These are phyloP conservation scores for Eretmochelys imbricata DNA, from an alignment of 2,113 vertebrate genomes.

Conservation along the genomic window DNA sequence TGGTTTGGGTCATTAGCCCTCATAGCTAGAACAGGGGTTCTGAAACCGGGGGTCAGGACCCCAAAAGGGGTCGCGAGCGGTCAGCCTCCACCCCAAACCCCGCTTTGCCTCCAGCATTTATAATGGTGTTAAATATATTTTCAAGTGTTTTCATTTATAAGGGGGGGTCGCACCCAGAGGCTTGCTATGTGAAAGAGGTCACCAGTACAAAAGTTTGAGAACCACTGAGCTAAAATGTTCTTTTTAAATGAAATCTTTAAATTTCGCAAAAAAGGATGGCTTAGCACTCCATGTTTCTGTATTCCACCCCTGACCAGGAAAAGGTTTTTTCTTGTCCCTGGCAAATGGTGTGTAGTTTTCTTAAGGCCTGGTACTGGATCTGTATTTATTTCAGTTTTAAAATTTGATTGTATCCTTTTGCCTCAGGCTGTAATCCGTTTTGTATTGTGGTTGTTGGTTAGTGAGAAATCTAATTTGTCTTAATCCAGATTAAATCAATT, in stretches of 20 bases:
- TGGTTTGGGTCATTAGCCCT: neutral
- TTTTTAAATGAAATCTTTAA: neutral
- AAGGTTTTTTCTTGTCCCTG: neutral
- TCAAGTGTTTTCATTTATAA: too few species aligned
- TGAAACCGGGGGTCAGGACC: too few species aligned
- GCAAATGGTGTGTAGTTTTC: neutral
- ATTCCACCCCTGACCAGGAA: neutral
- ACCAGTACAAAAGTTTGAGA: too few species aligned
- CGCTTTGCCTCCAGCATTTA: too few species aligned
- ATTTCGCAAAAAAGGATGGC: neutral
- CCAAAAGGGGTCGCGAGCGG: too few species aligned
- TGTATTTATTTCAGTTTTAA: neutral
- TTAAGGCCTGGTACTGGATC: neutral
- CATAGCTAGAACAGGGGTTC: neutral
- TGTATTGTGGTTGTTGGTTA: neutral
- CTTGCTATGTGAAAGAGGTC: too few species aligned
- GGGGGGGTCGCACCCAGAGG: too few species aligned
- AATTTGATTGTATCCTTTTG: accelerated
- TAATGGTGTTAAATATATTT: too few species aligned
- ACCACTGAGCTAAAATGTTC: neutral
- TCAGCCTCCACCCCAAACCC: too few species aligned
- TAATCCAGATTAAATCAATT: neutral
- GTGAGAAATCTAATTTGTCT: neutral
- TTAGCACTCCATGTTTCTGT: accelerated
- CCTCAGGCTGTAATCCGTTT: neutral